Conservation (phyloP, 2,888 invertebrate genomes). For the Rhagonycha lutea region DNA sequence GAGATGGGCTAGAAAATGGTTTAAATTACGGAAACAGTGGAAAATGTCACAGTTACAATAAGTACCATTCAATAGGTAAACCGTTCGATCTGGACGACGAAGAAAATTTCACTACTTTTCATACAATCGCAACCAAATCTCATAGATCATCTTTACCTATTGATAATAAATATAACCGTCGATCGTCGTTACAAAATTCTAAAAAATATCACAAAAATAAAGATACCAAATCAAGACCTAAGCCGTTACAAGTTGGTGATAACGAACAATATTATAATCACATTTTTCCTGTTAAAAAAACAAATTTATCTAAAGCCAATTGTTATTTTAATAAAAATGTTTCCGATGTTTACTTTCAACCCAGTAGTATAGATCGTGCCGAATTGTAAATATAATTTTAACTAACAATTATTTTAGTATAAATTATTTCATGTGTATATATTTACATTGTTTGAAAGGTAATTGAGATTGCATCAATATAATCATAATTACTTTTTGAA, state of each 20-base stretch:
- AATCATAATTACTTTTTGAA: neutral
- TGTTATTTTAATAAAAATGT: constrained; percentile 32
- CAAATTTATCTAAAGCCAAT: constrained; percentile 21
- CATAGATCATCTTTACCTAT: constrained; percentile 37
- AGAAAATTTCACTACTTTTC: constrained; percentile 46
- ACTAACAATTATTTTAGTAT: neutral
- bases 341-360: constrained; percentile 50
- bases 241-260: constrained; percentile 61
- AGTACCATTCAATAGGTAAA: constrained; percentile 43
- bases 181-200: constrained; percentile 34
- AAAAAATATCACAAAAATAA: constrained; percentile 44
- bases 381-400: constrained; percentile 51
- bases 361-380: constrained; percentile 50
- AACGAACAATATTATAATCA: constrained; percentile 66
- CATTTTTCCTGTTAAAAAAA: constrained; percentile 58
- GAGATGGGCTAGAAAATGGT: constrained; percentile 44
- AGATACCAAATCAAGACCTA: constrained; percentile 58
- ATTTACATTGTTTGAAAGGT: neutral
- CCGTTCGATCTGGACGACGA: constrained; percentile 35
- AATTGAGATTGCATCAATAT: neutral
- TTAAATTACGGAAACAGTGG: constrained; percentile 24
- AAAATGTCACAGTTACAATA: constrained; percentile 50
- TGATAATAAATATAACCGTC: constrained; percentile 40
- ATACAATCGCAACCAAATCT: constrained; percentile 40
- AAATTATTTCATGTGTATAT: constrained; percentile 9